These are phyloP conservation scores for Sinocyclocheilus anophthalmus DNA, from an alignment of 2,113 vertebrate genomes.

Conservation along the genomic window DNA sequence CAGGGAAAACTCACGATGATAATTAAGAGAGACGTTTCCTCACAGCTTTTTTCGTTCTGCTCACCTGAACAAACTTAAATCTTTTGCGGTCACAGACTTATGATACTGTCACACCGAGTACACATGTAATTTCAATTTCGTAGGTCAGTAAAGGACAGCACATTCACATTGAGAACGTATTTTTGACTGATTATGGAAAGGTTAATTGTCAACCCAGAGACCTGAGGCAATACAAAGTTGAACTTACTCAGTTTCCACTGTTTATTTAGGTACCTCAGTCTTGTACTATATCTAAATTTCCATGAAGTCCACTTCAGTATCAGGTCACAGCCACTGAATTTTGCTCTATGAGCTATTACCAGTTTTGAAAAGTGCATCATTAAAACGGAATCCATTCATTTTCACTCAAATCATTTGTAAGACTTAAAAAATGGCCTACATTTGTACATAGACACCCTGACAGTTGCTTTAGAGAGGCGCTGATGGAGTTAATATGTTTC, in stretches of 20 bases:
- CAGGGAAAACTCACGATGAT: constrained; percentile 63
- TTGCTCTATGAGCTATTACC: not conserved
- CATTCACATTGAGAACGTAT: constrained; percentile 18
- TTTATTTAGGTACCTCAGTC: constrained; percentile 43
- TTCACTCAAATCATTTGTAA: constrained; percentile 2
- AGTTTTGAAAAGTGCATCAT: not conserved
- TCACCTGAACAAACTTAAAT: constrained; percentile 51
- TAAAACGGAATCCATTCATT: not conserved
- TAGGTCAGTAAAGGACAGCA: constrained; percentile 38
- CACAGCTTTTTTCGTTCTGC: constrained; percentile 27
- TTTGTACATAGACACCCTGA: constrained; percentile 52
- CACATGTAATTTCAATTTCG: constrained; percentile 38
- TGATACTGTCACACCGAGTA: constrained; percentile 34
- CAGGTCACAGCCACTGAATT: not conserved
- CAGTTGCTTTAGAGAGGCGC: constrained; percentile 65
- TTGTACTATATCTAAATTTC: not conserved
- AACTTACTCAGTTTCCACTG: constrained; percentile 31
- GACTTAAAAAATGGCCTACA: constrained; percentile 24
- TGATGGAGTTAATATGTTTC: constrained; percentile 72
- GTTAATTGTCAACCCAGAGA: constrained; percentile 29
- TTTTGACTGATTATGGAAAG: constrained; percentile 29
- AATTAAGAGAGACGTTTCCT: constrained; percentile 59
- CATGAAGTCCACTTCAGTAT: not conserved
- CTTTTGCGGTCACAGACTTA: constrained; percentile 39
- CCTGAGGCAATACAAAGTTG: not conserved